These are phyloP conservation scores for Leptinotarsa peninsularis DNA, from an alignment of 2,888 invertebrate genomes.

Conservation along the genomic window DNA sequence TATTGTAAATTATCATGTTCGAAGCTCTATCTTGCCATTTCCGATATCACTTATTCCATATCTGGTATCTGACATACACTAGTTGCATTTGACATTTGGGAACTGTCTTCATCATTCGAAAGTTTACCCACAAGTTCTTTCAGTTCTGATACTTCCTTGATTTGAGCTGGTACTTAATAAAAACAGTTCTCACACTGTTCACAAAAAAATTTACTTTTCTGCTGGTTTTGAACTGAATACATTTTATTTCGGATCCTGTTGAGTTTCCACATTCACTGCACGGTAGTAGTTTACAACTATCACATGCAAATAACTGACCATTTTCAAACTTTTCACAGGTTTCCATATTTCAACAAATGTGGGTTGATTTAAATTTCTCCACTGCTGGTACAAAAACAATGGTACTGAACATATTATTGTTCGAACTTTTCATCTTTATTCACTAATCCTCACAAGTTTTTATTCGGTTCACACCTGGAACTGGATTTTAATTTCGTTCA, in stretches of 20 bases:
- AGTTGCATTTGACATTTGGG: no score
- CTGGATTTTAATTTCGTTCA: background rate
- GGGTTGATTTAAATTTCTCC: background rate
- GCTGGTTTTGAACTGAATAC: background rate
- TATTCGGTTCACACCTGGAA: background rate
- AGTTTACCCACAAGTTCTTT: no score
- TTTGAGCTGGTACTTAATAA: background rate
- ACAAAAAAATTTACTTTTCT: background rate
- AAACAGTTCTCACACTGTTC: background rate
- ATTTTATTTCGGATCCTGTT: background rate
- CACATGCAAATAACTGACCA: background rate
- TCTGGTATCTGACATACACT: background rate
- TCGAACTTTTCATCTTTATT: background rate
- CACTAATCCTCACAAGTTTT: background rate
- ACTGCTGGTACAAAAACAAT: background rate
- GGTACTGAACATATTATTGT: background rate
- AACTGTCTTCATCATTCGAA: no score
- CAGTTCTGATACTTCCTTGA: no score
- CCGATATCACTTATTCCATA: background rate
- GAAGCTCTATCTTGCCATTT: constrained; percentile 15
- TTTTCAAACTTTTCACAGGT: background rate
- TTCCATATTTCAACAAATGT: background rate
- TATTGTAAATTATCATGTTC: constrained; percentile 10
- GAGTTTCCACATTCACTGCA: background rate
- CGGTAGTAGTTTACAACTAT: background rate